Evolutionary conservation across 2,888 invertebrate genomes (phyloP).

Genomic region (Meteorus cinctellus): DNA sequence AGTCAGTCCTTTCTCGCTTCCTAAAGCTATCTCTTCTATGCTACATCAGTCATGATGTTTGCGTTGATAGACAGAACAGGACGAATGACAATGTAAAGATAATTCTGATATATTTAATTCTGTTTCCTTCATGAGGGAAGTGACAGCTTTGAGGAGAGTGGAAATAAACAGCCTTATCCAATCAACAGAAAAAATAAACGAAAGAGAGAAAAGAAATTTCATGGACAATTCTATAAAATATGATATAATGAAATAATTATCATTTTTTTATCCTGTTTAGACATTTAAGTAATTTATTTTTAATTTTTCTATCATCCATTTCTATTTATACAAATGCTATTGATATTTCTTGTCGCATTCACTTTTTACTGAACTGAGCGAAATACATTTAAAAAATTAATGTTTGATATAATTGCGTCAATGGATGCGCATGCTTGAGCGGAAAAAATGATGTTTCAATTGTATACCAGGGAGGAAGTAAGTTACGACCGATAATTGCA

Average conservation of each 20-base stretch:
- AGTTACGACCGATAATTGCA: slow-evolving; percentile 28
- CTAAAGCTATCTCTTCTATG: slow-evolving; percentile 41
- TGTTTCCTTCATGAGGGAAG: too few relatives aligned
- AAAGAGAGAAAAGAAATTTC: too few relatives aligned
- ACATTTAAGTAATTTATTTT: too few relatives aligned
- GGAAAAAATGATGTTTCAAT: slow-evolving; percentile 3
- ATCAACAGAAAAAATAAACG: too few relatives aligned
- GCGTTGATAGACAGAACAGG: slow-evolving; percentile 36
- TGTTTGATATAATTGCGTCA: neutral
- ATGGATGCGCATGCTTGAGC: slow-evolving; percentile 11
- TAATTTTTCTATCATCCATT: too few relatives aligned
- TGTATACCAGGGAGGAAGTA: neutral
- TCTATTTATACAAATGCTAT: too few relatives aligned
- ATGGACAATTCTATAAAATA: too few relatives aligned
- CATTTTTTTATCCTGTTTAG: too few relatives aligned
- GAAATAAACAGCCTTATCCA: too few relatives aligned
- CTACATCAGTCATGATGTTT: slow-evolving; percentile 58
- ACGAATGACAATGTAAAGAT: slow-evolving; percentile 38
- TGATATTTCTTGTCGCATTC: neutral
- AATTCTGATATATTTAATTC: neutral
- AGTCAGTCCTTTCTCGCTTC: slow-evolving; percentile 65
- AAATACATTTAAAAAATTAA: neutral
- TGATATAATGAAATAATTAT: too few relatives aligned
- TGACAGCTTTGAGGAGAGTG: too few relatives aligned
- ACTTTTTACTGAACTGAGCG: neutral